Percentiles rank a stretch among this genome's conserved stretches.
Evolutionary conservation across 2,888 invertebrate genomes (phyloP).

Genomic region (Cordilura impudica): DNA sequence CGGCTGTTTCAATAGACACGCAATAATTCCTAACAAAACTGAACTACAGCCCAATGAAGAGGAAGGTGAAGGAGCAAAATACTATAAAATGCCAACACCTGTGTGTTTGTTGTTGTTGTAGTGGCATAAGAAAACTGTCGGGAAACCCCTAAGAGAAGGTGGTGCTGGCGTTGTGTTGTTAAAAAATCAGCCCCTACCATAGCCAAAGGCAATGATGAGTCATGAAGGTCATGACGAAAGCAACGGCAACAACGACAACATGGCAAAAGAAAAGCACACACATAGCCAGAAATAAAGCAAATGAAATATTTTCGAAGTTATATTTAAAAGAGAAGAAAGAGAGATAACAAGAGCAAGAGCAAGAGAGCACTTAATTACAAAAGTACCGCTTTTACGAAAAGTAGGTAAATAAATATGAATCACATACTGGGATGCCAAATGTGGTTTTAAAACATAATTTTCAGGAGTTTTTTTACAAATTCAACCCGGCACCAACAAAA

Average conservation of each 20-base stretch:
- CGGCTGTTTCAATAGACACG: slow-evolving; percentile 30
- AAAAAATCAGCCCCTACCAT: slow-evolving; percentile 51
- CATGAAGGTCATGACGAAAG: slow-evolving; percentile 78
- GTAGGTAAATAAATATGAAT: slow-evolving; percentile 30
- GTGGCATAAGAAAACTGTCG: slow-evolving; percentile 47
- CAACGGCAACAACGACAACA: slow-evolving; percentile 59
- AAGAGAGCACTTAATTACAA: neutral
- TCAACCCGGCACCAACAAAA: too few species aligned
- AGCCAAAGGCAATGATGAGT: slow-evolving; percentile 74
- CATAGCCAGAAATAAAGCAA: slow-evolving; percentile 6
- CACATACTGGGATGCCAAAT: too few species aligned
- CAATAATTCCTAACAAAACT: neutral
- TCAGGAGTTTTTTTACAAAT: too few species aligned
- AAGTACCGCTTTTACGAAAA: slow-evolving; percentile 26
- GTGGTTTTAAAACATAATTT: too few species aligned
- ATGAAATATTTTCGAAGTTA: slow-evolving; percentile 46
- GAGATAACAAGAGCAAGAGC: slow-evolving; percentile 10
- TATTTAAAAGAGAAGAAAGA: neutral
- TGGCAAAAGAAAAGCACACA: slow-evolving; percentile 28
- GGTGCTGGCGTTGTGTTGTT: slow-evolving; percentile 43
- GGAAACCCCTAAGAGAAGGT: slow-evolving; percentile 68
- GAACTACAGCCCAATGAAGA: neutral
- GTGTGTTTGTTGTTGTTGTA: slow-evolving; percentile 22
- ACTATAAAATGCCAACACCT: slow-evolving; percentile 12
- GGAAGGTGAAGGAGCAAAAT: neutral